These are phyloP conservation scores for Melitaea athalia DNA, from an alignment of 2,888 invertebrate species.

Conservation along the genomic window DNA sequence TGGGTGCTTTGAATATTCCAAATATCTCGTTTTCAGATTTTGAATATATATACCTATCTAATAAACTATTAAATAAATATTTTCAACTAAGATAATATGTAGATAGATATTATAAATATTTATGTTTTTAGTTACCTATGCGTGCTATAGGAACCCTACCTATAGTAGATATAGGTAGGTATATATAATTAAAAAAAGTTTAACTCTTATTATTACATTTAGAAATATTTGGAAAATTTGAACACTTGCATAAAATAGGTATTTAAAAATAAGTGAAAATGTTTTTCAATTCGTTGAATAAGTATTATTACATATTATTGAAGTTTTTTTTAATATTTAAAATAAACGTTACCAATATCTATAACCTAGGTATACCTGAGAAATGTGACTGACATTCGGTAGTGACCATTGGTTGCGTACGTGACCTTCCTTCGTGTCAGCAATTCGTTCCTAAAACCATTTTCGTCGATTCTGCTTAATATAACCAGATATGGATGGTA, in stretches of 20 bases:
- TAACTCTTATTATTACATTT: background rate
- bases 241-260: no score
- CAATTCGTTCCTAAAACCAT: slow-evolving; percentile 41
- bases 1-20: background rate
- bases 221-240: background rate
- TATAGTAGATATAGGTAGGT: no score
- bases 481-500: slow-evolving; percentile 26
- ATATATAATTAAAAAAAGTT: background rate
- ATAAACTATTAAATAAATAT: no score
- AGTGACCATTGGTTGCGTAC: slow-evolving; percentile 62
- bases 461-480: slow-evolving; percentile 30
- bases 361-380: background rate
- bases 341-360: background rate
- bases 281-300: no score
- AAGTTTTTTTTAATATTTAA: background rate
- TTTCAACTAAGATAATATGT: no score
- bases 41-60: no score
- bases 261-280: no score
- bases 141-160: no score
- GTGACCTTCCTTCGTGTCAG: slow-evolving; percentile 59
- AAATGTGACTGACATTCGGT: slow-evolving; percentile 55
- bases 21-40: no score
- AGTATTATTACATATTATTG: background rate
- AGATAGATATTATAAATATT: no score
- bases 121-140: no score